Conservation (phyloP, 2,797 vertebrate species). For the Neosilurus hyrtlii region DNA sequence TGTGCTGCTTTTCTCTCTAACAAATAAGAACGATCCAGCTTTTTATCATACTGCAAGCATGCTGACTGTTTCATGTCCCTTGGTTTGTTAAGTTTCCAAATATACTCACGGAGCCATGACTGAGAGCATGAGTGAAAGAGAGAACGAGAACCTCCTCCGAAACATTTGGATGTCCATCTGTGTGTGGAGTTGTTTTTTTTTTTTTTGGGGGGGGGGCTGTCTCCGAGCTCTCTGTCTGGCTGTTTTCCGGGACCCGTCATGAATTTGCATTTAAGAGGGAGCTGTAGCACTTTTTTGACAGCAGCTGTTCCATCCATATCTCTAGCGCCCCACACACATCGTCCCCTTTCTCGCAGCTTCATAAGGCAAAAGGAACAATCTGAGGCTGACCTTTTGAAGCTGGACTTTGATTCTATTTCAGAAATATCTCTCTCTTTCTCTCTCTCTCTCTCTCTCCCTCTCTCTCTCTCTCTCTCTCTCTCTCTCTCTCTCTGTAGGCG, state of each 20-base stretch:
- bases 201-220: too few relatives aligned
- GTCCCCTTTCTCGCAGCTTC: slow-evolving; percentile 49
- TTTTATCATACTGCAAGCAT: slow-evolving; percentile 39
- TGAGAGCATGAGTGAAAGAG: slow-evolving; percentile 37
- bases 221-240: slow-evolving; percentile 40
- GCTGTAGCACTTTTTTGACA: slow-evolving; percentile 49
- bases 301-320: slow-evolving; percentile 45
- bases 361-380: slow-evolving; percentile 45
- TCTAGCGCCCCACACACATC: slow-evolving; percentile 32
- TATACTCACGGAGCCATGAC: slow-evolving; percentile 49
- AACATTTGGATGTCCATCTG: slow-evolving; percentile 61
- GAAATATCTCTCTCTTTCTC: slow-evolving; percentile 34
- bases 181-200: slow-evolving; percentile 42
- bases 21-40: slow-evolving; percentile 12
- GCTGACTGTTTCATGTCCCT: slow-evolving; percentile 43
- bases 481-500: slow-evolving; percentile 44
- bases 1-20: not conserved
- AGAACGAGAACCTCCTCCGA: slow-evolving; percentile 52
- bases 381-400: slow-evolving; percentile 58
- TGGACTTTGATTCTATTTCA: slow-evolving; percentile 56
- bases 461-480: slow-evolving; percentile 25
- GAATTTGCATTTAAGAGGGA: slow-evolving; percentile 51
- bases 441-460: slow-evolving; percentile 33
- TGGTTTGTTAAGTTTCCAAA: slow-evolving; percentile 52
- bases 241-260: slow-evolving; percentile 42